Conservation (phyloP, 2,888 invertebrate species). For the Troides oblongomaculatus region DNA sequence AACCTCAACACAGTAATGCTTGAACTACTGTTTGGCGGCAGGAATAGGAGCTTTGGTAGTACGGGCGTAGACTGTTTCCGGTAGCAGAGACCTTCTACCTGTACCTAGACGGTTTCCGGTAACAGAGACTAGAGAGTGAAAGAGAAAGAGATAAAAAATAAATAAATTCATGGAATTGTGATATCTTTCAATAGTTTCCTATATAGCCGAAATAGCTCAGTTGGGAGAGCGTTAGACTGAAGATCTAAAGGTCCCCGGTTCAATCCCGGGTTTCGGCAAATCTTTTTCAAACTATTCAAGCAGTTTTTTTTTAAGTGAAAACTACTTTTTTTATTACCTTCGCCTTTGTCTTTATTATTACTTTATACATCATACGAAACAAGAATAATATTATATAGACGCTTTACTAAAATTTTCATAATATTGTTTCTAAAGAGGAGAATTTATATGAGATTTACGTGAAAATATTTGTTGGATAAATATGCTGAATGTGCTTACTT, state of each 20-base stretch:
- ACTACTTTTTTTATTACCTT: background rate
- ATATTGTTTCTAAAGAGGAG: background rate
- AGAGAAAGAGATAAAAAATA: too few species aligned
- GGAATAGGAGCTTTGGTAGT: too few species aligned
- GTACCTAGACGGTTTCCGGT: too few species aligned
- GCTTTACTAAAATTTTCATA: background rate
- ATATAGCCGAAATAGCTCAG: conserved; percentile 27
- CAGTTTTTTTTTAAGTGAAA: background rate
- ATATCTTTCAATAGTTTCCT: background rate
- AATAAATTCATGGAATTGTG: too few species aligned
- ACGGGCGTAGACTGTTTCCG: too few species aligned
- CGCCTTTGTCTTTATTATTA: too few species aligned
- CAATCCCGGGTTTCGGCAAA: conserved; percentile 27
- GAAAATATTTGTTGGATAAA: background rate
- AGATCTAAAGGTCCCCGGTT: conserved; percentile 17
- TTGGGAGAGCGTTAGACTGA: conserved; percentile 22
- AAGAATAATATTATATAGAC: background rate
- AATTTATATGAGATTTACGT: background rate
- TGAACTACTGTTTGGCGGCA: too few species aligned
- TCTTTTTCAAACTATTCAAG: too few species aligned
- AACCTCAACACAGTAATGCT: background rate
- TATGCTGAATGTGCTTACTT: background rate
- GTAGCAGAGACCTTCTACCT: too few species aligned
- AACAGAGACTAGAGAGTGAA: too few species aligned
- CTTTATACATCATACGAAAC: too few species aligned